Evolutionary conservation across 2,888 invertebrate genomes (phyloP), one percentile per base, ranked within the genome.

Genomic region (Archips crataeganus): DNA sequence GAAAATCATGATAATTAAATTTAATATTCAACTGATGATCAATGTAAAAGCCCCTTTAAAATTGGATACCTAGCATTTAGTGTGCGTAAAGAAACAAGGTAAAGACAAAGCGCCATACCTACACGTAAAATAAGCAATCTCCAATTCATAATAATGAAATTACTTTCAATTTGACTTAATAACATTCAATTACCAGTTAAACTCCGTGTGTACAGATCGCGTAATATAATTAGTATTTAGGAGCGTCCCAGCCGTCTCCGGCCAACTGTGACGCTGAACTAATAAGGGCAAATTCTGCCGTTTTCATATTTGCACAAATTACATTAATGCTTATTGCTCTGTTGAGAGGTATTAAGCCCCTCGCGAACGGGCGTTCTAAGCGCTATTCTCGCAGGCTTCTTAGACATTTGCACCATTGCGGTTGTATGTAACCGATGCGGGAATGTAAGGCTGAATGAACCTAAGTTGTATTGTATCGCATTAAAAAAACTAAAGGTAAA

Each of bases 241-340:
- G 45, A 63, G 84, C 82, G 82, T 75, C 80, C 78, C 82, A 80
- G 77, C 81, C 80, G 78, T 76, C 79, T 75, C 78, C 79, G 76
- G 81, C 80, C 84, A 84, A 87, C 84, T 85, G 85, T 82, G 84
- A 82, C 85, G 84, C 80, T 81, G 78, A 85, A 86, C 87, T 92
- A 91, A 91, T 90, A 91, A 90, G 88, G 87, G 84, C 82, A 86
- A 88, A 88, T 84, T 87, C 86, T 81, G 85, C 81, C 87, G 84
- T 90, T 90, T 90, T 88, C 90, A 90, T 91, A 91, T 92, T 91
- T 91, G 90, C 87, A 81, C 89, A 89, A 90, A 92, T 91, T 90
- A 91, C 87, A 85, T 90, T 90, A 91, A 90, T 84, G 87, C 86
- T 90, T 87, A 90, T 88, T 88, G 87, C 89, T 83, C 81, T 85